Evolutionary conservation across 2,888 invertebrate species (phyloP).

Genomic region (Glaucopsyche alexis): DNA sequence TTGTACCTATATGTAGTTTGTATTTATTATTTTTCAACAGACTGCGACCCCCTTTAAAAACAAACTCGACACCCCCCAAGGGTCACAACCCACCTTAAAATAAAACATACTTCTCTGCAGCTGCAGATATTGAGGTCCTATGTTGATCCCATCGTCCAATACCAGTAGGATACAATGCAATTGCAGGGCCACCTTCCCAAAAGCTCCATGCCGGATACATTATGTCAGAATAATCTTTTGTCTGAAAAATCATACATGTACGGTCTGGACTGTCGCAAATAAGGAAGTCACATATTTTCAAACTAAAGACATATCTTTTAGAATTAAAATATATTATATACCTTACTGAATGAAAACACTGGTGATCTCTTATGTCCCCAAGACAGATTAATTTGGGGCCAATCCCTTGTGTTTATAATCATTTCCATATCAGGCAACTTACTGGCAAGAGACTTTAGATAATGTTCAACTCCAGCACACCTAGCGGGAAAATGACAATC

Average conservation of each 20-base stretch:
- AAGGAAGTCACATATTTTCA: conserved; percentile 1
- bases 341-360: conserved; percentile 98
- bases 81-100: too few species aligned
- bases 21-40: too few species aligned
- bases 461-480: conserved; percentile 95
- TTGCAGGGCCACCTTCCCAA: conserved; percentile 99
- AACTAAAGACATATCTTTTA: too few species aligned
- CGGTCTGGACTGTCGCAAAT: neutral
- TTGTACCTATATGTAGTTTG: too few species aligned
- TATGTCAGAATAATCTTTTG: conserved; percentile 90
- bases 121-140: conserved; percentile 84
- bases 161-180: conserved; percentile 94
- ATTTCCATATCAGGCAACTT: conserved; percentile 91
- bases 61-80: too few species aligned
- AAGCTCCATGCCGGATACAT: conserved; percentile 99
- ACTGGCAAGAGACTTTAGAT: conserved; percentile 84
- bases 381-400: conserved; percentile 89
- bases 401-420: conserved; percentile 93
- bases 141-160: conserved; percentile 96
- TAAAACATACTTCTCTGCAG: conserved; percentile 74
- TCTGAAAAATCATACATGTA: conserved; percentile 64
- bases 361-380: conserved; percentile 84
- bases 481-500: conserved; percentile 96
- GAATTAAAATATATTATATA: conserved; percentile 48
- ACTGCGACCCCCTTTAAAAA: too few species aligned